Conservation (phyloP, 2,888 invertebrate species). For the Petrolisthes manimaculis region DNA sequence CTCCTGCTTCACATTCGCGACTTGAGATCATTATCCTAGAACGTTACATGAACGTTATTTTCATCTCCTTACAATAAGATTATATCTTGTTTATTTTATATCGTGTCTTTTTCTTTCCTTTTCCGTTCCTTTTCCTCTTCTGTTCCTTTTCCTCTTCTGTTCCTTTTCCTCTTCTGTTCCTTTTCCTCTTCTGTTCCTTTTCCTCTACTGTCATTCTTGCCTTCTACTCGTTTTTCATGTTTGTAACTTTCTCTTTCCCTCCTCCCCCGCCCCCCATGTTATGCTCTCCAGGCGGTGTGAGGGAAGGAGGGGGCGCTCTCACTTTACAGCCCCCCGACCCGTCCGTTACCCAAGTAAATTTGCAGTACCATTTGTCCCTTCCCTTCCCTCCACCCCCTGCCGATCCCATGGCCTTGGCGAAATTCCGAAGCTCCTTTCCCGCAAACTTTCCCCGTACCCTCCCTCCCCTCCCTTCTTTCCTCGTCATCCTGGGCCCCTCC, state of each 20-base stretch:
- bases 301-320: neutral
- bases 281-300: neutral
- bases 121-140: constrained; percentile 5
- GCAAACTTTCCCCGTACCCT: neutral
- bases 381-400: constrained; percentile 7
- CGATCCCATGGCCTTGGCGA: constrained; percentile 18
- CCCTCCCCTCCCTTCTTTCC: neutral
- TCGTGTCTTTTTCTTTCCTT: constrained; percentile 17
- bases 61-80: neutral
- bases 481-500: neutral
- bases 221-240: neutral
- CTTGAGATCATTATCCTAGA: too few species aligned
- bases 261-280: neutral
- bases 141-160: constrained; percentile 7
- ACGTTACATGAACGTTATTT: too few species aligned
- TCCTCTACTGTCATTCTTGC: constrained; percentile 21
- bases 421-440: constrained; percentile 19
- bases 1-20: neutral
- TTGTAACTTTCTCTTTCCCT: constrained; percentile 9
- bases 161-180: constrained; percentile 5
- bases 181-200: constrained; percentile 6
- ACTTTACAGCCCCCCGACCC: constrained; percentile 42
- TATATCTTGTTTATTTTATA: neutral
- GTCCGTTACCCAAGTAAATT: constrained; percentile 43
- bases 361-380: constrained; percentile 52